These are phyloP conservation scores for Metallyticus violacea DNA, from an alignment of 2,888 invertebrate genomes.

Conservation along the genomic window DNA sequence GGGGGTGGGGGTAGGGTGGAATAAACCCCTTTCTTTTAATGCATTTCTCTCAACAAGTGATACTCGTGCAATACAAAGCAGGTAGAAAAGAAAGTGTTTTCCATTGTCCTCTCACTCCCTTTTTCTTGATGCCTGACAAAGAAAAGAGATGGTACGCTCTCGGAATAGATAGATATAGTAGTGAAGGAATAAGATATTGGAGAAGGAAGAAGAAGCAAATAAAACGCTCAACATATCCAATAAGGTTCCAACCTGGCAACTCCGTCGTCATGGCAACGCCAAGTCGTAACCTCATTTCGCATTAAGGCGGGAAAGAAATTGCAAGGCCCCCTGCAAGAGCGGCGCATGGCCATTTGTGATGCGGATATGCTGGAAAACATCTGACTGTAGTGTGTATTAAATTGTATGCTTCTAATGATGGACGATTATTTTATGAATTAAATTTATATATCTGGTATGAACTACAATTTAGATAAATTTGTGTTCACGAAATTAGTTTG, in stretches of 20 bases:
- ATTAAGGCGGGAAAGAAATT: slow-evolving; percentile 28
- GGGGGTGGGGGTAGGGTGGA: too few species aligned
- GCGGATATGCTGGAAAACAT: too few species aligned
- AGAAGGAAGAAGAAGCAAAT: slow-evolving; percentile 22
- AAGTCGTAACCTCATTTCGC: slow-evolving; percentile 30
- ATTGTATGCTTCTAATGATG: too few species aligned
- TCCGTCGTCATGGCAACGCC: slow-evolving; percentile 27
- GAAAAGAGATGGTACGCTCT: background rate
- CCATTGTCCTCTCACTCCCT: slow-evolving; percentile 1
- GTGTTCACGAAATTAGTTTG: too few species aligned
- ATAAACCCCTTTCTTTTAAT: too few species aligned
- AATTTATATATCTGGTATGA: too few species aligned
- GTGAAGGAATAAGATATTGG: slow-evolving; percentile 8
- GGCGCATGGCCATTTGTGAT: background rate
- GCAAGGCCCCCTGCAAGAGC: background rate
- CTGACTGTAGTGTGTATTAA: too few species aligned
- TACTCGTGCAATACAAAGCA: too few species aligned
- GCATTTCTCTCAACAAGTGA: too few species aligned
- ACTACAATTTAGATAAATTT: too few species aligned
- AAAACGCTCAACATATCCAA: slow-evolving; percentile 33
- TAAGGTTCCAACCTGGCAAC: slow-evolving; percentile 30
- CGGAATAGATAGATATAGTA: background rate
- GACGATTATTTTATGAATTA: too few species aligned
- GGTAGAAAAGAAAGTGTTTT: background rate
- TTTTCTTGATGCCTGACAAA: background rate